Conservation (phyloP, 1,140 invertebrate genomes). For the Euwallacea similis region DNA sequence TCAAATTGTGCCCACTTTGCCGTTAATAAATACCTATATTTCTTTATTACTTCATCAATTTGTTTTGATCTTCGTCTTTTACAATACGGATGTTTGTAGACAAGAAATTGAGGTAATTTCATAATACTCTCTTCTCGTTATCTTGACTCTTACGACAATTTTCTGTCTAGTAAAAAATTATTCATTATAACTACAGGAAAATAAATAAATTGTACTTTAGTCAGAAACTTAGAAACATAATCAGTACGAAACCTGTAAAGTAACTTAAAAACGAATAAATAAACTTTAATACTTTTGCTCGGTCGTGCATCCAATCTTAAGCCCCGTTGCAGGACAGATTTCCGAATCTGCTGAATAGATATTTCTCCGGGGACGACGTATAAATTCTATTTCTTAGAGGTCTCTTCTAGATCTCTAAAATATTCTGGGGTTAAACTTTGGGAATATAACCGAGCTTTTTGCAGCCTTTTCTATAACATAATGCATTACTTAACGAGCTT, state of each 20-base stretch:
- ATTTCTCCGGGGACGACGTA: too few relatives aligned
- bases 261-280: constrained; percentile 11
- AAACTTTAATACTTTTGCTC: background rate
- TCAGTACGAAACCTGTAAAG: constrained; percentile 10
- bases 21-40: background rate
- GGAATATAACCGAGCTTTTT: too few relatives aligned
- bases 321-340: too few relatives aligned
- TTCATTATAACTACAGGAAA: background rate
- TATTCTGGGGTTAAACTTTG: too few relatives aligned
- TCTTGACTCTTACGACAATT: background rate
- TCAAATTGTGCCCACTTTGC: background rate
- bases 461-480: too few relatives aligned
- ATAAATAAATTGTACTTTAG: constrained; percentile 19
- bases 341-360: too few relatives aligned
- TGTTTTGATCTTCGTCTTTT: background rate
- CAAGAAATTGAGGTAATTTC: background rate
- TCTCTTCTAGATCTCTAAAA: too few relatives aligned
- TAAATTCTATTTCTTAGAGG: too few relatives aligned
- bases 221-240: constrained; percentile 26
- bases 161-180: background rate
- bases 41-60: background rate
- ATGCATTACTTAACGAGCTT: too few relatives aligned
- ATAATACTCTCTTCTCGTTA: background rate
- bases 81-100: background rate
- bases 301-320: background rate